These are phyloP conservation scores for Balearica regulorum DNA, from an alignment of 2,797 vertebrate species.

Conservation along the genomic window DNA sequence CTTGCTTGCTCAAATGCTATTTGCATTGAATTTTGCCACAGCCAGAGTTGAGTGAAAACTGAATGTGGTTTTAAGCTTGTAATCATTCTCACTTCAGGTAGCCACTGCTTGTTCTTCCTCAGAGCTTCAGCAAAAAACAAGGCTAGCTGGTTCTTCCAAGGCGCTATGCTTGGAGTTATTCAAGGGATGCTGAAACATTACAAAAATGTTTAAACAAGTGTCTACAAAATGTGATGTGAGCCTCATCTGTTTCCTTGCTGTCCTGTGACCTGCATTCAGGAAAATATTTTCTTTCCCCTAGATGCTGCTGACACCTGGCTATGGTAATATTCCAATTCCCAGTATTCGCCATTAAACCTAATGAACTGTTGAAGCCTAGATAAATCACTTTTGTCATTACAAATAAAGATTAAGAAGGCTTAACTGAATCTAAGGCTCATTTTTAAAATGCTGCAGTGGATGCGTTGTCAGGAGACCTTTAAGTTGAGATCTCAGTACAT, in stretches of 20 bases:
- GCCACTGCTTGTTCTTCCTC: background rate
- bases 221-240: background rate
- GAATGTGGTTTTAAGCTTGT: background rate
- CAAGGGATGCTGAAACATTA: background rate
- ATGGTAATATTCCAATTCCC: background rate
- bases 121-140: background rate
- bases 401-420: slow-evolving; percentile 43
- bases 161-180: background rate
- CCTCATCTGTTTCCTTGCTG: background rate
- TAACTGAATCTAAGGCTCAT: background rate
- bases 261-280: background rate
- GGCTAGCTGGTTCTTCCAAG: background rate
- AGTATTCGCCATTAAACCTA: background rate
- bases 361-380: background rate
- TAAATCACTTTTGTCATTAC: background rate
- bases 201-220: background rate
- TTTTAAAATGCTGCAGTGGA: background rate
- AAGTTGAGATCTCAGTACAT: background rate
- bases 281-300: background rate
- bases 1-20: background rate
- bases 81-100: background rate
- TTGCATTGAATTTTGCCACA: background rate
- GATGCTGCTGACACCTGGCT: background rate
- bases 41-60: background rate
- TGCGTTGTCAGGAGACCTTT: background rate